A percentile compares a stretch with the other conserved stretches of the same genome.
Conservation (phyloP, 2,888 invertebrate species). For the Drosophila merina region DNA sequence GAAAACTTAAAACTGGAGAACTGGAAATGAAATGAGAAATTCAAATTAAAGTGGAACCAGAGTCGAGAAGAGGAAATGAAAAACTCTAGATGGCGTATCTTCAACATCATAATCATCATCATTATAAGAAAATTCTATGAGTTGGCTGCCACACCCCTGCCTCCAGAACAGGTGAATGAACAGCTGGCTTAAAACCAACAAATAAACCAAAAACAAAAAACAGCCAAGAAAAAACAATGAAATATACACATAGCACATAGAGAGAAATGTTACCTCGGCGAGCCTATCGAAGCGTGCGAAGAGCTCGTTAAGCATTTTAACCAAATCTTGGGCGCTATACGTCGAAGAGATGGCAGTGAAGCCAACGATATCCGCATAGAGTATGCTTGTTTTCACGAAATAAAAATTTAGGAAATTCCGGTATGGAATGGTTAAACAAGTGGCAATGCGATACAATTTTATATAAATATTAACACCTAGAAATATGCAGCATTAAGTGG, state of each 20-base stretch:
- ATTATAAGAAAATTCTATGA: constrained; percentile 39
- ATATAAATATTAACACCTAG: constrained; percentile 44
- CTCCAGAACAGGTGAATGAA: constrained; percentile 50
- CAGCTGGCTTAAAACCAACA: constrained; percentile 38
- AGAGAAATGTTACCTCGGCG: constrained; percentile 86
- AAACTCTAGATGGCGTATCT: constrained; percentile 51
- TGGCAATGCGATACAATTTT: constrained; percentile 9
- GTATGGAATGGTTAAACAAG: constrained; percentile 22
- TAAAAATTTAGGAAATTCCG: constrained; percentile 17
- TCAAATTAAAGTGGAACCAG: constrained; percentile 53
- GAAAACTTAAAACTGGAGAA: constrained; percentile 7
- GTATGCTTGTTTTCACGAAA: constrained; percentile 87
- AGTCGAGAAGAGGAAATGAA: constrained; percentile 48
- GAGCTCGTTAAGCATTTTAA: constrained; percentile 97
- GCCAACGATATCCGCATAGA: constrained; percentile 99
- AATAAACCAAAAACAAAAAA: constrained; percentile 11
- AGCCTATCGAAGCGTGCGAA: constrained; percentile 98
- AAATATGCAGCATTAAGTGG: constrained; percentile 18
- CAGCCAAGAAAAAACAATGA: constrained; percentile 25
- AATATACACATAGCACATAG: neutral
- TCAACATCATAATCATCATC: constrained; percentile 48
- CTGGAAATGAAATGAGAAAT: constrained; percentile 31
- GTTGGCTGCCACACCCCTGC: neutral
- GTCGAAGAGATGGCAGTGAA: constrained; percentile 98
- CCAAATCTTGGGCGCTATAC: constrained; percentile 97